Conservation (phyloP, 2,113 vertebrate genomes). For the Malurus cyaneus region DNA sequence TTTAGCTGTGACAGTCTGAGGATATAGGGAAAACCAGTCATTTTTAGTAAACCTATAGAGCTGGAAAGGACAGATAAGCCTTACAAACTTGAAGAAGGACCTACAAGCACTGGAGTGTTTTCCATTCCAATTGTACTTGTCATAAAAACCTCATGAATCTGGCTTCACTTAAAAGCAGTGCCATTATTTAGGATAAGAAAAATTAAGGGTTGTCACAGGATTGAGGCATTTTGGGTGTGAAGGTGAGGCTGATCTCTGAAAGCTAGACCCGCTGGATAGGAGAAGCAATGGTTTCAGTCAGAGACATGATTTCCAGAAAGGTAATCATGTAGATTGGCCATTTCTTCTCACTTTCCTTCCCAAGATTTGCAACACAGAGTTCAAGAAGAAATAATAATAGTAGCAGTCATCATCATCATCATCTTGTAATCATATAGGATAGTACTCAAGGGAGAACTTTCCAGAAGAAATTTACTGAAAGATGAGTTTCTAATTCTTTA, state of each 20-base stretch:
- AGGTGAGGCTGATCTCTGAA: neutral
- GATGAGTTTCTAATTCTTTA: neutral
- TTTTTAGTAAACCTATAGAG: neutral
- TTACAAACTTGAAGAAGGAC: neutral
- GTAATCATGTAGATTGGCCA: neutral
- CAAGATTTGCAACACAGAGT: neutral
- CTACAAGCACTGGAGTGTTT: neutral
- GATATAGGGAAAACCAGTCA: neutral
- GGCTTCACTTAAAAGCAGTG: neutral
- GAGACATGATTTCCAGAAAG: neutral
- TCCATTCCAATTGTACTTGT: neutral
- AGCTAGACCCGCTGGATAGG: neutral
- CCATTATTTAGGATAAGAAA: neutral
- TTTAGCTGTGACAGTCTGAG: neutral
- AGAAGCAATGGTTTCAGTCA: neutral
- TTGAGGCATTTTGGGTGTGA: neutral
- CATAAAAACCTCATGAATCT: neutral
- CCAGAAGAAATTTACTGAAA: neutral
- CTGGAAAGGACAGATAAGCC: neutral
- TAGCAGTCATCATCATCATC: neutral
- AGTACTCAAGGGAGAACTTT: neutral
- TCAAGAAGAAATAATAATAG: neutral
- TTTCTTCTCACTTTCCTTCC: neutral
- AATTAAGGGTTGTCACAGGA: neutral
- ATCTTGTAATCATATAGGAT: neutral